Percentiles rank a stretch among this genome's conserved stretches.
Conservation (phyloP, 1,140 invertebrate genomes). For the Latrodectus geometricus region DNA sequence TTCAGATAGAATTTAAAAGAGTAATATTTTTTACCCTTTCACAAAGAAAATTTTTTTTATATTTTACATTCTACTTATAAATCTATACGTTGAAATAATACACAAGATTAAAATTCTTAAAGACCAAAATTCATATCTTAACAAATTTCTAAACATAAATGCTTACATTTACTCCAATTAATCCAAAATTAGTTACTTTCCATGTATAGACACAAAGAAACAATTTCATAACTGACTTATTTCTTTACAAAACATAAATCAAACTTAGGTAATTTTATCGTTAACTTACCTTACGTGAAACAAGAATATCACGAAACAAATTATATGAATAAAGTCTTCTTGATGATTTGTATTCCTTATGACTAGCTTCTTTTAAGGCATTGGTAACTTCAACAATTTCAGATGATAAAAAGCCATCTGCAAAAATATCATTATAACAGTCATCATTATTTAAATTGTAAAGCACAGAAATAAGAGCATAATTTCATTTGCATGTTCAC, state of each 20-base stretch:
- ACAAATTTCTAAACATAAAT: neutral
- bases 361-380: conserved; percentile 77
- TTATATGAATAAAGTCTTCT: conserved; percentile 72
- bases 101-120: neutral
- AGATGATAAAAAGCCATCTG: conserved; percentile 76
- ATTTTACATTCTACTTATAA: no score
- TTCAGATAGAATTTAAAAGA: no score
- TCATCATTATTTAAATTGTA: neutral
- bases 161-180: neutral
- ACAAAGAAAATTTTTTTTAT: no score
- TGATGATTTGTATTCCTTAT: conserved; percentile 74
- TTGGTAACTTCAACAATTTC: conserved; percentile 70
- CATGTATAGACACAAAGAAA: neutral
- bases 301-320: conserved; percentile 73
- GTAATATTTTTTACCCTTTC: no score
- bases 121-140: neutral
- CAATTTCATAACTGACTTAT: conserved; percentile 1
- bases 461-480: neutral
- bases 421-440: conserved; percentile 39
- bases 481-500: neutral
- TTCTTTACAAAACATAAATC: neutral
- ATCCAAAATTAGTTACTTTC: neutral
- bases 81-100: neutral
- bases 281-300: conserved; percentile 74
- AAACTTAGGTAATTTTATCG: neutral